phyloP scores from a whole-genome alignment of 2,113 vertebrate species.

The Morone saxatilis region DNA sequence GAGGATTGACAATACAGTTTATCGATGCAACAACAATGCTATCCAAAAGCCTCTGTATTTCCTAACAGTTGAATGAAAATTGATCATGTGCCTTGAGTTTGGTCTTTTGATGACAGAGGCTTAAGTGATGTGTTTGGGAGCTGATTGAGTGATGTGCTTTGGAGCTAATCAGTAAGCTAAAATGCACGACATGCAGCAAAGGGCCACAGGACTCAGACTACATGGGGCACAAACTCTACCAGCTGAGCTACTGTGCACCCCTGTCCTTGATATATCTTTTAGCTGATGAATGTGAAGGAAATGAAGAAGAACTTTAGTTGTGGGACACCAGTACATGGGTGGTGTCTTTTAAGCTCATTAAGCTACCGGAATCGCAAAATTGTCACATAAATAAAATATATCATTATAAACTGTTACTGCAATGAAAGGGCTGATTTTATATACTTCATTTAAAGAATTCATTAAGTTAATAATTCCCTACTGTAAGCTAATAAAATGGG shows the following conservation, averaged over 20 bases:
- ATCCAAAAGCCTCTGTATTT: neutral
- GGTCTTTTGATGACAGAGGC: neutral
- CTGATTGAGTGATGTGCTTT: neutral
- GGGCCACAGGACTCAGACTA: too few species aligned
- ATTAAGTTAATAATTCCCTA: neutral
- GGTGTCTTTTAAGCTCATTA: constrained; percentile 2
- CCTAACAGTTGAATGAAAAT: neutral
- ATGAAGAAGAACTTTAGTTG: neutral
- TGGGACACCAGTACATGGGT: neutral
- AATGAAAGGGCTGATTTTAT: neutral
- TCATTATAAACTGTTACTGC: neutral
- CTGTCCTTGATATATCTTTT: neutral
- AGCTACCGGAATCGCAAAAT: neutral
- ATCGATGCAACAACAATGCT: neutral
- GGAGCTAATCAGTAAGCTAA: neutral
- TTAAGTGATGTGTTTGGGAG: neutral
- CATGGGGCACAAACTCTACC: too few species aligned
- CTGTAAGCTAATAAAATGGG: neutral
- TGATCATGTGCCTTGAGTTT: neutral
- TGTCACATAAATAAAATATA: neutral
- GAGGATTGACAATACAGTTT: neutral
- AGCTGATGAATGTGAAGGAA: neutral
- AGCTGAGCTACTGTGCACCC: too few species aligned
- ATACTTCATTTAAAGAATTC: neutral
- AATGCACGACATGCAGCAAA: too few species aligned